A percentile compares a stretch with the other conserved stretches of the same genome.
Evolutionary conservation across 2,797 vertebrate species (phyloP).

Genomic region (Eulemur coronatus): DNA sequence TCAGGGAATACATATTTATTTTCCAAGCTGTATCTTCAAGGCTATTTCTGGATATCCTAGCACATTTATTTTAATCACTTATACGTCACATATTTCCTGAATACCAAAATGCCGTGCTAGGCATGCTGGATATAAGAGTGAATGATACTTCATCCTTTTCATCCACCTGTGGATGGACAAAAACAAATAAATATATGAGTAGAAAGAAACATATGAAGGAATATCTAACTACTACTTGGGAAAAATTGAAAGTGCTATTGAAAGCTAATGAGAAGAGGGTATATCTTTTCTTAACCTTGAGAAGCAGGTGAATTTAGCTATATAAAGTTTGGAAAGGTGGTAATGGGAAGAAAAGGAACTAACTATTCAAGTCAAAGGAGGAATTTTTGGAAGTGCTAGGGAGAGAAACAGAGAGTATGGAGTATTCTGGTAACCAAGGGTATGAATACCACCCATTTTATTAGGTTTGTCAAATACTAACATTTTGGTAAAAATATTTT

Average conservation of each 20-base stretch:
- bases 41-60: background rate
- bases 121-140: background rate
- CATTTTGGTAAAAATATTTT: slow-evolving; percentile 9
- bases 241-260: background rate
- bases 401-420: background rate
- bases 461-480: slow-evolving; percentile 31
- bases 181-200: background rate
- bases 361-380: background rate
- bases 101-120: background rate
- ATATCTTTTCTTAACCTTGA: background rate
- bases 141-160: background rate
- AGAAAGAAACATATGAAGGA: background rate
- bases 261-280: background rate
- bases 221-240: background rate
- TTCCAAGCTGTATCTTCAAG: background rate
- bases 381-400: background rate
- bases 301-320: background rate
- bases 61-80: background rate
- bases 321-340: background rate
- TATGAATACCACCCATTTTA: slow-evolving; percentile 39
- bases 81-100: background rate
- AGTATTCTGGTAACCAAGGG: background rate
- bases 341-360: background rate
- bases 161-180: background rate
- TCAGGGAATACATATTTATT: background rate